phyloP scores from a whole-genome alignment of 2,797 vertebrate genomes.

The Dendrocincla fuliginosa region DNA sequence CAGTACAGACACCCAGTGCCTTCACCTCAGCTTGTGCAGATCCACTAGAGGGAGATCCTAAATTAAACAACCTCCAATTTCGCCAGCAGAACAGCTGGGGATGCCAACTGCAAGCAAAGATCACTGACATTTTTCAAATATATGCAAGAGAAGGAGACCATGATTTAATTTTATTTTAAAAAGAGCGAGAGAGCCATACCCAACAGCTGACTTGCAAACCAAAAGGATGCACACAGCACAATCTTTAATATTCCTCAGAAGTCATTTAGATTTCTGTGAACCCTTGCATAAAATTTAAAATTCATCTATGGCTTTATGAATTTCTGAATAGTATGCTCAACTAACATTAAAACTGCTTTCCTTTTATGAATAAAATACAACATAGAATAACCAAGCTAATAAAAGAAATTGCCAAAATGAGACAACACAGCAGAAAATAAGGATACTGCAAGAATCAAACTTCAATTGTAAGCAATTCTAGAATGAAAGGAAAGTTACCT shows the following conservation, averaged over 20 bases:
- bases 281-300: not conserved
- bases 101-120: constrained; percentile 5
- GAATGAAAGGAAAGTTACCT: not conserved
- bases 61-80: not conserved
- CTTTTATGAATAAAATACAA: not conserved
- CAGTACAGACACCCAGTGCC: not conserved
- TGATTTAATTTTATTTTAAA: not conserved
- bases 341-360: not conserved
- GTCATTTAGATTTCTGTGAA: not conserved
- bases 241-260: constrained; percentile 4
- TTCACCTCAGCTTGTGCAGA: not conserved
- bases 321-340: not conserved
- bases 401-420: not conserved
- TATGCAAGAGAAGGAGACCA: not conserved
- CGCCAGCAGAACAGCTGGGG: not conserved
- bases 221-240: not conserved
- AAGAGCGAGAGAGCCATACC: not conserved
- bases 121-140: constrained; percentile 3
- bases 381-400: not conserved
- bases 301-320: not conserved
- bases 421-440: not conserved
- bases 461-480: not conserved
- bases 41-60: constrained; percentile 59
- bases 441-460: not conserved
- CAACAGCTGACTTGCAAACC: not conserved